These are phyloP conservation scores for Pristis pectinata DNA, from an alignment of 2,797 vertebrate genomes.

Conservation along the genomic window DNA sequence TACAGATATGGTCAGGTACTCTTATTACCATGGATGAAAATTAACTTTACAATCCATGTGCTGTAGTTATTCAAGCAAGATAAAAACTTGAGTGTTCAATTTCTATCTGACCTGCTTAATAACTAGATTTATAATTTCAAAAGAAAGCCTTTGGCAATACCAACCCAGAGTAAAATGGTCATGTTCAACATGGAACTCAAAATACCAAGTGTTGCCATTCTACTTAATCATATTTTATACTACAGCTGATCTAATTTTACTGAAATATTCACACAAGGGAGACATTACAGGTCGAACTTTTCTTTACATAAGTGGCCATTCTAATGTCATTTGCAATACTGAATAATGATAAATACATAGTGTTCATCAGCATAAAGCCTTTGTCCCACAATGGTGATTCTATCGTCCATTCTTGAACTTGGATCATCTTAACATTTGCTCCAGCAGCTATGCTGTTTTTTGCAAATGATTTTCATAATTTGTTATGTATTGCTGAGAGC, in stretches of 20 bases:
- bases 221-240: not conserved
- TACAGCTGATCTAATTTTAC: not conserved
- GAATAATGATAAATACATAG: too few relatives aligned
- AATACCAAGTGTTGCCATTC: not conserved
- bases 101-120: not conserved
- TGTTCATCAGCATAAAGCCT: not conserved
- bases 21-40: not conserved
- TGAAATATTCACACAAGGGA: not conserved
- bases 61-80: not conserved
- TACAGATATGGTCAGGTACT: not conserved
- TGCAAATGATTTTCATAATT: not conserved
- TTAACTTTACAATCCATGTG: not conserved
- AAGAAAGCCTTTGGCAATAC: too few relatives aligned
- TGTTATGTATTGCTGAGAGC: not conserved
- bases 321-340: not conserved
- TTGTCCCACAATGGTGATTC: not conserved
- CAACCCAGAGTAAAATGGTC: not conserved
- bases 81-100: not conserved
- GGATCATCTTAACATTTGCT: not conserved
- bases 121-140: not conserved
- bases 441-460: not conserved
- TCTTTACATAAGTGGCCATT: not conserved
- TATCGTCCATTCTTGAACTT: not conserved
- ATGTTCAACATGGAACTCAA: not conserved
- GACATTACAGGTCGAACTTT: not conserved